Evolutionary conservation across 92 coral and sea anemone species (phyloP), one percentile per base, ranked within the genome.

Genomic region (Epizoanthus scotinus): DNA sequence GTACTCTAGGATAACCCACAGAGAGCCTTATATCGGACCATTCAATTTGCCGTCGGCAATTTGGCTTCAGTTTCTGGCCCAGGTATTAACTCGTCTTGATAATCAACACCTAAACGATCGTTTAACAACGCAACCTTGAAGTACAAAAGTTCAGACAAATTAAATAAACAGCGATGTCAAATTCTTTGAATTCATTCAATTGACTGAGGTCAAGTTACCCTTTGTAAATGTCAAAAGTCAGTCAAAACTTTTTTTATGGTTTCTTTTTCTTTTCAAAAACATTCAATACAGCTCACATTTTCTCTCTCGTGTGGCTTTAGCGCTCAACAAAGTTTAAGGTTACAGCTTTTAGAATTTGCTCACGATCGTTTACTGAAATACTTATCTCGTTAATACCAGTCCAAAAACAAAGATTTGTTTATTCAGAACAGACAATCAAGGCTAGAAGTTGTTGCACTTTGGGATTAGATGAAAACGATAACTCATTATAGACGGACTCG

Each of bases 341-440:
- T 29, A 13, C 21, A 21, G 18, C 3, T 27, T 13, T 21, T 53
- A n/a, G 28, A 75, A 38, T 27, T 29, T 8, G 29, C 53, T 56
- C 3, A 29, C 7, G 15, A 7, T 15, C 21, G 8, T 64, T 15
- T 75, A 10, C 19, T 59, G n/a, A 63, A 58, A 59, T 34, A 6
- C n/a, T 59, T 59, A 29, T 47, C 20, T 12, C 10, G 50, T n/a
- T 28, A 59, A 75, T 58, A n/a, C 67, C 68, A 22, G 26, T 34
- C 40, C 66, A 58, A 58, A 75, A 59, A 74, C 67, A 75, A 75
- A 25, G 26, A n/a, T 0, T n/a, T 58, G 68, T 59, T 75, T 74
- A 36, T 74, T 36, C 66, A 21, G 40, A 75, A 38, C 54, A 36
- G 67, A 22, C 44, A 36, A 59, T 19, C 58, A 13, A 75, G 14